Percentiles rank a stretch among this genome's conserved stretches.
Conservation (phyloP, 23 tunicate genomes). For the Ciona savignyi region DNA sequence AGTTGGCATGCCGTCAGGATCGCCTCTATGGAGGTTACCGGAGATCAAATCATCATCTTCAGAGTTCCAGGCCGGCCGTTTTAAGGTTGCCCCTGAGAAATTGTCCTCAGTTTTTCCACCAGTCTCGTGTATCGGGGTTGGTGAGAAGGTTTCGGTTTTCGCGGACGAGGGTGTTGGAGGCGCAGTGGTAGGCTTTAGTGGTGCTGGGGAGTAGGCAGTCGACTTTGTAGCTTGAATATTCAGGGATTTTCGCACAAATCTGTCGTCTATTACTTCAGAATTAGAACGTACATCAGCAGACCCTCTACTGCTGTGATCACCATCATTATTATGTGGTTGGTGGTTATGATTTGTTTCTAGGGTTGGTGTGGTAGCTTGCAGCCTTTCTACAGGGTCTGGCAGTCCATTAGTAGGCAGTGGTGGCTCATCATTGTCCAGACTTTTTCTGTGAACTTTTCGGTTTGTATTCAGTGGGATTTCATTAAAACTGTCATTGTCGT, state of each 20-base stretch:
- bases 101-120: background rate
- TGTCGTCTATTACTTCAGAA: too few relatives aligned
- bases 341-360: background rate
- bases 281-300: too few relatives aligned
- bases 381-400: too few relatives aligned
- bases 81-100: background rate
- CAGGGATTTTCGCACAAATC: background rate
- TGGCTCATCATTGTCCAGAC: too few relatives aligned
- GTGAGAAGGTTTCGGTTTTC: background rate
- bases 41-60: background rate
- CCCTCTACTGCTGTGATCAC: too few relatives aligned
- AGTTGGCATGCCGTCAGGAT: slow-evolving; percentile 61
- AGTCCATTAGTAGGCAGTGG: too few relatives aligned
- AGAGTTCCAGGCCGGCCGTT: background rate
- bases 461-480: too few relatives aligned
- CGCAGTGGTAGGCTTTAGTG: background rate
- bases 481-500: too few relatives aligned
- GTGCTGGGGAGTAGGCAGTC: background rate
- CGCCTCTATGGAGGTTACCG: slow-evolving; percentile 13
- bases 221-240: background rate
- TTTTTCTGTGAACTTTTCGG: too few relatives aligned
- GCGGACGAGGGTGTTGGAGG: too few relatives aligned
- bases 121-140: background rate
- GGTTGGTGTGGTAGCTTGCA: too few relatives aligned
- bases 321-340: too few relatives aligned